Evolutionary conservation across 2,113 vertebrate species (phyloP), one percentile per base, ranked within the genome.

Genomic region (Lota lota): DNA sequence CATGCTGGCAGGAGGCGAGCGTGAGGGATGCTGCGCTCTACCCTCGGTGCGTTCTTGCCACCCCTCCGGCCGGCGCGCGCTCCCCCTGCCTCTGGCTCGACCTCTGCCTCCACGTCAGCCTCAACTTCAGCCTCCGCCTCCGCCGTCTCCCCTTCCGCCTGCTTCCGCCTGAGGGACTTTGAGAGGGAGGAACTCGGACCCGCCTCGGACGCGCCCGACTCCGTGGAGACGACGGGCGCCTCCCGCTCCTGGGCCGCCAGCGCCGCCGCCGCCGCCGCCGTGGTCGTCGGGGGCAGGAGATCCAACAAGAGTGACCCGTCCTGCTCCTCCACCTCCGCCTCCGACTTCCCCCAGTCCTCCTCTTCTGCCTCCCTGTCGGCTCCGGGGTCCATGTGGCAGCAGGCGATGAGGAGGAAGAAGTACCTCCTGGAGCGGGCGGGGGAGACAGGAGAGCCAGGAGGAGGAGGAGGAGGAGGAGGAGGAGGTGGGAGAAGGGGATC

Each of bases 331-430:
- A 61, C 69, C 64, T 57, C 59, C 51, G 7, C n/a, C 21, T 11
- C 61, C 22, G 51, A 50, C 72, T 78, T 78, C 14, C 66, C 72
- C 51, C 72, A 57, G 60, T 73, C 77, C 67, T 64, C 67, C 70
- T 76, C 81, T 63, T 82, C 80, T 68, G 72, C 75, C 57, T 69
- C 69, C 63, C 79, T 81, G 56, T 84, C 79, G 10, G 77, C 81
- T 81, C 82, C 80, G 56, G 83, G 85, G 82, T 89, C 92, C 86
- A 94, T 94, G 94, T 94, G 94, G 94, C 94, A 83, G 69, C 92
- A 93, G 70, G 94, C 95, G 83, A 95, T 95, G 90, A 93, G 93
- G 59, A 92, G 95, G 86, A 95, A 90, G 75, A 80, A 59, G n/a
- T 89, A 89, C 76, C 66, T 89, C 66, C 83, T 89, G 70, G 80